These are phyloP conservation scores for Apodemia hepburni DNA, from an alignment of 2,888 invertebrate species.

Conservation along the genomic window DNA sequence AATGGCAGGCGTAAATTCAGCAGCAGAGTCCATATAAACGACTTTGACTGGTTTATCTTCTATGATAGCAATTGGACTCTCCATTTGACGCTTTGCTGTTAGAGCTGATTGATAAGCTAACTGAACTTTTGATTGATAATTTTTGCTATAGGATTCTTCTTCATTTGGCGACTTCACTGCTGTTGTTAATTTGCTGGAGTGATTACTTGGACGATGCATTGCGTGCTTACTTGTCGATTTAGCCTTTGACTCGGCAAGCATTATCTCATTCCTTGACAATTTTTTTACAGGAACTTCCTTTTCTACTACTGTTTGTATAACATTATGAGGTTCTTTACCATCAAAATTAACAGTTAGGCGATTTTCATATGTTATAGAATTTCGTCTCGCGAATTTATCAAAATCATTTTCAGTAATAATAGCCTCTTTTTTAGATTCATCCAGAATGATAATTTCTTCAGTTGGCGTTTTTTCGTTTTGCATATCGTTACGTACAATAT, in stretches of 20 bases:
- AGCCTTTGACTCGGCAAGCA: constrained; percentile 46
- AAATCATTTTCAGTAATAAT: constrained; percentile 73
- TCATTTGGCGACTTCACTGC: constrained; percentile 36
- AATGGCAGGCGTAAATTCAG: constrained; percentile 48
- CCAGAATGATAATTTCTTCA: constrained; percentile 41
- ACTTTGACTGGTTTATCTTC: constrained; percentile 74
- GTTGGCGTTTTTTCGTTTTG: constrained; percentile 47
- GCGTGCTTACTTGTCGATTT: constrained; percentile 47
- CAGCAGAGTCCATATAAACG: constrained; percentile 55
- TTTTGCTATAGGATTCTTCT: constrained; percentile 51
- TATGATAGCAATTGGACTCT: constrained; percentile 60
- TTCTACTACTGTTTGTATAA: constrained; percentile 54
- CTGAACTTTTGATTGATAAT: constrained; percentile 63
- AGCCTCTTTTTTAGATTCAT: constrained; percentile 48
- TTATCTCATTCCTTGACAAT: constrained; percentile 47
- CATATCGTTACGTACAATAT: constrained; percentile 34
- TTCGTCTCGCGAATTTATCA: constrained; percentile 68
- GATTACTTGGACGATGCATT: constrained; percentile 37
- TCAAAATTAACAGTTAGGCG: constrained; percentile 61
- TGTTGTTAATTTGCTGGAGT: constrained; percentile 40
- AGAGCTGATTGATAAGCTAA: constrained; percentile 64
- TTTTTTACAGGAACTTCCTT: constrained; percentile 48
- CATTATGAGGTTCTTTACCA: constrained; percentile 51
- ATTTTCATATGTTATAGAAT: constrained; percentile 66
- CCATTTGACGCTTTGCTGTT: constrained; percentile 59